Evolutionary conservation across 2,888 invertebrate genomes (phyloP), one percentile per base, ranked within the genome.

Genomic region (Keiferia lycopersicella): DNA sequence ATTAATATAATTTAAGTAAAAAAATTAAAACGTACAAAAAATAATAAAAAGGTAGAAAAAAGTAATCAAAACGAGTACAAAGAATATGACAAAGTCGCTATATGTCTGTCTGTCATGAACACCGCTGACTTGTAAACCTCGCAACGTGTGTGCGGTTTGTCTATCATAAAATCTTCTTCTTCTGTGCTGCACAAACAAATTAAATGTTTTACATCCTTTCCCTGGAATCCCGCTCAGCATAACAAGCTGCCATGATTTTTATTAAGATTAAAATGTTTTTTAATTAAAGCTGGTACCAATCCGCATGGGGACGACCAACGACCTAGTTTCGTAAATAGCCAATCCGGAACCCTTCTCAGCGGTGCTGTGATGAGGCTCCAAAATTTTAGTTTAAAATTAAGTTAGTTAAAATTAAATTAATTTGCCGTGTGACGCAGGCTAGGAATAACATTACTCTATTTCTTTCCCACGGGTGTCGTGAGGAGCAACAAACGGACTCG

Each of bases 171-270:
- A 10, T 16, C 12, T 18, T 20, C 18, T 51, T 12, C 22, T 51
- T 51, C 51, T 22, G 20, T 20, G 51, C 11, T 18, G 11, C 18
- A 51, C 51, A 51, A 34, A 39, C 39, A 38, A 65, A 65, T 65
- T 65, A 62, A 63, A 60, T 65, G 66, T 70, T 73, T 71, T 71
- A 70, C 68, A 68, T 68, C 66, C 65, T 64, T 53, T 63, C 64
- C 20, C 61, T 38, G 61, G 62, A 51, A 34, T 63, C 26, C 64
- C 22, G 22, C 59, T 56, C 48, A 48, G 50, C 45, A 50, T 65
- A 62, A 62, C 62, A 20, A 48, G 18, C 26, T 56, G 30, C 48
- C 38, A 41, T 53, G 60, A 62, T 62, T 63, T 65, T 65, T 65
- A 63, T 65, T 65, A 60, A 62, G 60, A 60, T 65, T 65, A 58